These are phyloP conservation scores for Coilia nasus DNA, from an alignment of 2,797 vertebrate species.

Conservation along the genomic window DNA sequence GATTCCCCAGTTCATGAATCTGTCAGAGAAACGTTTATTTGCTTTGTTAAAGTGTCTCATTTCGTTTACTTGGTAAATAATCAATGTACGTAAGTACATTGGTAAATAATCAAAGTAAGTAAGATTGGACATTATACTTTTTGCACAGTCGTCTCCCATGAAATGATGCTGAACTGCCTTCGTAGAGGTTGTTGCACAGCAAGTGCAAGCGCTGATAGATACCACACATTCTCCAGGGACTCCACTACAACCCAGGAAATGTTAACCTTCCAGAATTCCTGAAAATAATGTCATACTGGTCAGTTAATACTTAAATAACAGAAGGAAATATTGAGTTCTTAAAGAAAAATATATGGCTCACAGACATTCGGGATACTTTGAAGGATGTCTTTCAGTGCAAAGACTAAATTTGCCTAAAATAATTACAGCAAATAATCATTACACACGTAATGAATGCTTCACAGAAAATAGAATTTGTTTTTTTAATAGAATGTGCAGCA, in stretches of 20 bases:
- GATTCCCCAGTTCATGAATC: constrained; percentile 73
- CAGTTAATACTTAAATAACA: not conserved
- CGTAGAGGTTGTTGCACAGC: constrained; percentile 79
- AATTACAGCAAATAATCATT: not conserved
- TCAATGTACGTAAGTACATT: too few species aligned
- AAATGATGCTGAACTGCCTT: constrained; percentile 79
- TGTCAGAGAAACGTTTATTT: constrained; percentile 42
- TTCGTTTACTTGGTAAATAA: not conserved
- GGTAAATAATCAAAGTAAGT: not conserved
- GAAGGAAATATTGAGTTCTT: not conserved
- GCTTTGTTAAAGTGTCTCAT: not conserved
- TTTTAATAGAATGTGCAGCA: too few species aligned
- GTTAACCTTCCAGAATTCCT: constrained; percentile 85
- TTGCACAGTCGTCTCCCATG: constrained; percentile 70
- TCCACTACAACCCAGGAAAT: constrained; percentile 77
- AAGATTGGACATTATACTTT: constrained; percentile 72
- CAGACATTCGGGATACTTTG: not conserved
- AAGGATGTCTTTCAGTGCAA: not conserved
- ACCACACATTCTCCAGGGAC: constrained; percentile 75
- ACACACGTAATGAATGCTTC: too few species aligned
- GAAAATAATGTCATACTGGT: not conserved
- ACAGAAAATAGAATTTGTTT: too few species aligned
- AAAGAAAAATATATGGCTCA: not conserved
- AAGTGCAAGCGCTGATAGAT: constrained; percentile 68
- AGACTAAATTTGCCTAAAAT: too few species aligned